A percentile compares a stretch with the other conserved stretches of the same genome.
Conservation (phyloP, 2,888 invertebrate genomes). For the Thymelicus acteon region DNA sequence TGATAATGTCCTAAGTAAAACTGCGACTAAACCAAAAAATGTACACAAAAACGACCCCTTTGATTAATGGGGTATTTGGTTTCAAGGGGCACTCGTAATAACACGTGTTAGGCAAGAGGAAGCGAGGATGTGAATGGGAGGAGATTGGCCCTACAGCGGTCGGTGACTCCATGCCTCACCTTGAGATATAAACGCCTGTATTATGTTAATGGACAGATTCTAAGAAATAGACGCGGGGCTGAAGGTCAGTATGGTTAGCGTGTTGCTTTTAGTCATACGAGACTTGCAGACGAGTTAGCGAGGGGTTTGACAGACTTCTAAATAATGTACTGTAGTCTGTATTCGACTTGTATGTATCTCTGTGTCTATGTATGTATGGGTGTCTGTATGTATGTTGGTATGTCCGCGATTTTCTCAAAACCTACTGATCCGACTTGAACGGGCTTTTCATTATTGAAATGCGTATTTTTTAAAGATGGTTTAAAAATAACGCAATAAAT, state of each 20-base stretch:
- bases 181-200: conserved; percentile 49
- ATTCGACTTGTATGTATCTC: too few species aligned
- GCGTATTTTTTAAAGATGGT: too few species aligned
- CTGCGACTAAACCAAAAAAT: background rate
- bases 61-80: conserved; percentile 1
- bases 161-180: conserved; percentile 51
- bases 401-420: too few species aligned
- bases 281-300: background rate
- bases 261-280: background rate
- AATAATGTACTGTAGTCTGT: too few species aligned
- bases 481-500: too few species aligned
- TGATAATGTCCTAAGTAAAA: too few species aligned
- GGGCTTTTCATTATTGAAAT: too few species aligned
- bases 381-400: too few species aligned
- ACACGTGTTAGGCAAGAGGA: conserved; percentile 27
- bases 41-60: background rate
- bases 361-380: too few species aligned
- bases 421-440: too few species aligned
- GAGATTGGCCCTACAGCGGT: conserved; percentile 49
- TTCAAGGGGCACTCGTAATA: conserved; percentile 15
- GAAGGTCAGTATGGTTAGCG: conserved; percentile 22
- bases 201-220: conserved; percentile 54
- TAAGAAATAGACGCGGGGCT: conserved; percentile 49
- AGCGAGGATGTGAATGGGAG: conserved; percentile 26
- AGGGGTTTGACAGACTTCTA: background rate